Percentiles rank a stretch among this genome's conserved stretches.
phyloP scores from a whole-genome alignment of 2,888 invertebrate species.

The Cephonodes hylas region DNA sequence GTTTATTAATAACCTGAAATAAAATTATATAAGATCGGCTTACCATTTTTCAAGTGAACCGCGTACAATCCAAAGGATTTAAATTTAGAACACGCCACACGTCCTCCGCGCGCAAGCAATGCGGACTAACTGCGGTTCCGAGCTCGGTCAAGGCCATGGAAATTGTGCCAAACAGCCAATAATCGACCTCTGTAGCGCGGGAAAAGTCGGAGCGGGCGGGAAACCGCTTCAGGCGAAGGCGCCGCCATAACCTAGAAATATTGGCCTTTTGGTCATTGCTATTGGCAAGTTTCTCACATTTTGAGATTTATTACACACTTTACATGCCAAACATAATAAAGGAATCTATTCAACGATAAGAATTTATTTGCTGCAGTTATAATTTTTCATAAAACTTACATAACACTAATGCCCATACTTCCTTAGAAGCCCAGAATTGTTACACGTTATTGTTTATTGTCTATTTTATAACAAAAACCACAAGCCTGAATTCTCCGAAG shows the following conservation, averaged over 20 bases:
- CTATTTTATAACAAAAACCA: no score
- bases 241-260: slow-evolving; percentile 14
- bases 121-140: slow-evolving; percentile 65
- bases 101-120: slow-evolving; percentile 47
- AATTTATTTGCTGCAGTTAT: background rate
- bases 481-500: no score
- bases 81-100: slow-evolving; percentile 26
- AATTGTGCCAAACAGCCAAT: slow-evolving; percentile 69
- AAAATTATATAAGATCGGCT: slow-evolving; percentile 35
- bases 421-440: no score
- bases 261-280: slow-evolving; percentile 1
- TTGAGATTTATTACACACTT: background rate
- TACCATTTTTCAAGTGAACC: slow-evolving; percentile 65
- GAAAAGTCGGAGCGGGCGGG: slow-evolving; percentile 45
- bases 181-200: slow-evolving; percentile 62
- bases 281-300: background rate
- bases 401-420: no score
- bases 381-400: background rate
- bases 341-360: background rate
- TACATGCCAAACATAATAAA: background rate
- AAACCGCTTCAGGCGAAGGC: slow-evolving; percentile 24
- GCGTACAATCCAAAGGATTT: slow-evolving; percentile 39
- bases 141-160: slow-evolving; percentile 69
- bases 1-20: background rate
- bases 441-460: no score